Percentiles rank a stretch among this genome's conserved stretches.
Conservation (phyloP, 2,888 invertebrate genomes). For the Pandemis heparana region DNA sequence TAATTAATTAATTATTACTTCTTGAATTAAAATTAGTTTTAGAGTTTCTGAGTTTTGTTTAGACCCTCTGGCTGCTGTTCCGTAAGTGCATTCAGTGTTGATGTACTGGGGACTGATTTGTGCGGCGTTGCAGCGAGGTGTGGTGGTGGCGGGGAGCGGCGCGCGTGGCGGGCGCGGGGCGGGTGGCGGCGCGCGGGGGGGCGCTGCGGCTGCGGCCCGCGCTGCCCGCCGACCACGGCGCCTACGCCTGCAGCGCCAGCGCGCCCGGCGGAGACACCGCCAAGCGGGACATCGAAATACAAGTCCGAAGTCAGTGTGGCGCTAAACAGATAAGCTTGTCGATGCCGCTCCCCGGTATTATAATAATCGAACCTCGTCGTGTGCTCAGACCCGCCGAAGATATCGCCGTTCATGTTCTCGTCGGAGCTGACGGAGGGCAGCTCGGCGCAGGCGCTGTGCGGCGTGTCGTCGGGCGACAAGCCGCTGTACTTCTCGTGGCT, state of each 20-base stretch:
- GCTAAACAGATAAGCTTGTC: no score
- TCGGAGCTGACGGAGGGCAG: slow-evolving; percentile 93
- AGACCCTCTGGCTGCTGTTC: no score
- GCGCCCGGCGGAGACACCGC: slow-evolving; percentile 90
- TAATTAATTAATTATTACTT: no score
- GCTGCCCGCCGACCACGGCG: slow-evolving; percentile 88
- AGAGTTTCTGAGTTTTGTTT: no score
- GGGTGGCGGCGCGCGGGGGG: slow-evolving; percentile 69
- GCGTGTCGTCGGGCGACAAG: slow-evolving; percentile 90
- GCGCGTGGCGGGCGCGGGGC: slow-evolving; percentile 81
- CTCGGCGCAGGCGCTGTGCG: slow-evolving; percentile 92
- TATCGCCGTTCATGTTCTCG: slow-evolving; percentile 94
- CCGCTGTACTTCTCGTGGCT: slow-evolving; percentile 89
- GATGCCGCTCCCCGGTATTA: no score
- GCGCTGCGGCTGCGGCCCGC: slow-evolving; percentile 70
- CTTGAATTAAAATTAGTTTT: no score
- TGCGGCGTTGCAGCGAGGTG: slow-evolving; percentile 71
- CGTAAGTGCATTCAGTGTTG: no score
- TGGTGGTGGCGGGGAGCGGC: slow-evolving; percentile 81
- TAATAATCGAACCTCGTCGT: no score
- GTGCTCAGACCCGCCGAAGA: slow-evolving; percentile 90
- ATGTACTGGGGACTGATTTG: not conserved
- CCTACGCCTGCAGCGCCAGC: slow-evolving; percentile 91
- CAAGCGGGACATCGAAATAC: slow-evolving; percentile 88
- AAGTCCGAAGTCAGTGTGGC: slow-evolving; percentile 87